Conservation (phyloP, 2,888 invertebrate genomes). For the Phania funesta region DNA sequence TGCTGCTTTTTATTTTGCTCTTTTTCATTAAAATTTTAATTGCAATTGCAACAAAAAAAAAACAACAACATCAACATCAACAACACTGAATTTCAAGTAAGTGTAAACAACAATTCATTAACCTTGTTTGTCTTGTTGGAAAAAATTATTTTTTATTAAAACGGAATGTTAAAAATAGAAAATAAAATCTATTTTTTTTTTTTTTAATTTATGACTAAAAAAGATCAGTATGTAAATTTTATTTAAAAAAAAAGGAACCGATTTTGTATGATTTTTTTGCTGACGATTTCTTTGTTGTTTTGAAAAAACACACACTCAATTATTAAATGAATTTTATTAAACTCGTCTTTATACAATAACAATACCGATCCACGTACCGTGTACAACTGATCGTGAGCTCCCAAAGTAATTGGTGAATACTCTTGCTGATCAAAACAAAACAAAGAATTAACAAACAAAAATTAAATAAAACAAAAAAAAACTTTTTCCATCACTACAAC, state of each 20-base stretch:
- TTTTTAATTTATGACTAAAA: not conserved
- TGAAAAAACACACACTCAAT: not conserved
- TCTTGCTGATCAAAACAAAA: not conserved
- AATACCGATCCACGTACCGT: slow-evolving; percentile 75
- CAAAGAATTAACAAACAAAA: slow-evolving; percentile 2
- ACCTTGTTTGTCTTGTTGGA: slow-evolving; percentile 26
- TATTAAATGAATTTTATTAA: not conserved
- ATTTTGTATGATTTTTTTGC: too few relatives aligned
- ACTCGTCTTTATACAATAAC: slow-evolving; percentile 41
- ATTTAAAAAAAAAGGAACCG: slow-evolving; percentile 24
- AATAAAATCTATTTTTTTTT: not conserved
- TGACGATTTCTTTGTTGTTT: slow-evolving; percentile 15
- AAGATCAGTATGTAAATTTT: not conserved
- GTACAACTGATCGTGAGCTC: slow-evolving; percentile 72
- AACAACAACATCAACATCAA: slow-evolving; percentile 18
- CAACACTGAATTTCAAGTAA: not conserved
- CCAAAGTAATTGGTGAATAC: slow-evolving; percentile 7
- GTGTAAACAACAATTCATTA: slow-evolving; percentile 1
- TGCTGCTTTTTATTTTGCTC: not conserved
- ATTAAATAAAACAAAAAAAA: not conserved
- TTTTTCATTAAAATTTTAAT: slow-evolving; percentile 11
- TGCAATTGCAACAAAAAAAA: not conserved
- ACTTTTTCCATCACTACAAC: not conserved
- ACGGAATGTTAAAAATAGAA: slow-evolving; percentile 11
- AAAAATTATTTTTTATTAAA: not conserved